Conservation (phyloP, 2,888 invertebrate genomes). For the Chouioia cunea region DNA sequence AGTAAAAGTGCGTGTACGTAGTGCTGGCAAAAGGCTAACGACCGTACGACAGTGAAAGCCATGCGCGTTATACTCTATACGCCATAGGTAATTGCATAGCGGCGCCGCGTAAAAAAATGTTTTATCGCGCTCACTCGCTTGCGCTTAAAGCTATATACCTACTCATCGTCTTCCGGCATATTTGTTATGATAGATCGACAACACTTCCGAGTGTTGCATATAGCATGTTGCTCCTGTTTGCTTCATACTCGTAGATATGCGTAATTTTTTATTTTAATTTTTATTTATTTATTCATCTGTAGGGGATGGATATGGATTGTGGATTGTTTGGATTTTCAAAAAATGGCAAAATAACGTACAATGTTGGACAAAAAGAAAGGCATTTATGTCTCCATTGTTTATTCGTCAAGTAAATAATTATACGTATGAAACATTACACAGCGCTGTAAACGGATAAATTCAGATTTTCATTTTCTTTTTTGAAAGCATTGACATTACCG, state of each 20-base stretch:
- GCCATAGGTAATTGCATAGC: conserved; percentile 12
- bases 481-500: too few relatives aligned
- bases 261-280: not conserved
- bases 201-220: not conserved
- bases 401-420: too few relatives aligned
- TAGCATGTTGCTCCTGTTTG: not conserved
- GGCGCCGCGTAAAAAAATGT: conserved; percentile 11
- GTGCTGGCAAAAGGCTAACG: conserved; percentile 4
- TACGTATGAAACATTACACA: too few relatives aligned
- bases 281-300: not conserved
- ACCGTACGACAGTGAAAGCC: conserved; percentile 35
- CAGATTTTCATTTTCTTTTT: too few relatives aligned
- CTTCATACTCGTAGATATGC: not conserved
- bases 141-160: not conserved
- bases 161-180: conserved; percentile 26
- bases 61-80: not conserved
- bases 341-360: too few relatives aligned
- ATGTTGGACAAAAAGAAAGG: too few relatives aligned
- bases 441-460: too few relatives aligned
- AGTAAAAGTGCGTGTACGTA: not conserved
- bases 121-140: conserved; percentile 20
- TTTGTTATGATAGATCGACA: not conserved
- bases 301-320: not conserved
- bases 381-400: too few relatives aligned
- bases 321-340: too few relatives aligned